These are phyloP conservation scores for Hestina assimilis DNA, from an alignment of 1,140 invertebrate genomes.

Conservation along the genomic window DNA sequence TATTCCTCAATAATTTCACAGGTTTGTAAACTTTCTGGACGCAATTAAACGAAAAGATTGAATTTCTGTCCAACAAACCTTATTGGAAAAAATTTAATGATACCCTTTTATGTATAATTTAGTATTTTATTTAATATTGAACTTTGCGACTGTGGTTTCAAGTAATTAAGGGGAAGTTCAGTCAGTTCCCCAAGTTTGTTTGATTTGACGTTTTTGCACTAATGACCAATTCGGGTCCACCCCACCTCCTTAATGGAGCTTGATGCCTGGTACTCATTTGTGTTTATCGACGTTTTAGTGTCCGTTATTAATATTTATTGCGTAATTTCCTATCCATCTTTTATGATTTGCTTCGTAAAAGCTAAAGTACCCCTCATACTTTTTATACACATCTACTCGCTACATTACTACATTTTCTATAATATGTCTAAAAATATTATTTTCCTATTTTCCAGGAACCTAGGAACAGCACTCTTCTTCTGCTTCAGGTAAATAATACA, in stretches of 20 bases:
- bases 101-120: conserved; percentile 28
- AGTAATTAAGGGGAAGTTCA: conserved; percentile 55
- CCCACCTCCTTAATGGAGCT: conserved; percentile 42
- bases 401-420: too few species aligned
- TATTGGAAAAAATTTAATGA: conserved; percentile 25
- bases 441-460: conserved; percentile 51
- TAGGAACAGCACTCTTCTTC: conserved; percentile 48
- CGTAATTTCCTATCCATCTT: conserved; percentile 6
- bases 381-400: too few species aligned
- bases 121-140: conserved; percentile 27
- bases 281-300: conserved; percentile 51
- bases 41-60: conserved; percentile 21
- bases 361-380: not conserved
- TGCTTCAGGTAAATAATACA: conserved; percentile 56
- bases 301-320: conserved; percentile 45
- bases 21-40: not conserved
- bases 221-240: conserved; percentile 55
- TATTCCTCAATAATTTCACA: too few species aligned
- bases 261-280: conserved; percentile 33
- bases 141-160: conserved; percentile 1
- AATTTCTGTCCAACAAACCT: conserved; percentile 15
- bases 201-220: conserved; percentile 65
- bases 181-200: conserved; percentile 55
- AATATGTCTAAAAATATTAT: conserved; percentile 5
- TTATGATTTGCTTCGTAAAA: conserved; percentile 10